Evolutionary conservation across 2,113 vertebrate genomes (phyloP).

Genomic region (Equus przewalskii): DNA sequence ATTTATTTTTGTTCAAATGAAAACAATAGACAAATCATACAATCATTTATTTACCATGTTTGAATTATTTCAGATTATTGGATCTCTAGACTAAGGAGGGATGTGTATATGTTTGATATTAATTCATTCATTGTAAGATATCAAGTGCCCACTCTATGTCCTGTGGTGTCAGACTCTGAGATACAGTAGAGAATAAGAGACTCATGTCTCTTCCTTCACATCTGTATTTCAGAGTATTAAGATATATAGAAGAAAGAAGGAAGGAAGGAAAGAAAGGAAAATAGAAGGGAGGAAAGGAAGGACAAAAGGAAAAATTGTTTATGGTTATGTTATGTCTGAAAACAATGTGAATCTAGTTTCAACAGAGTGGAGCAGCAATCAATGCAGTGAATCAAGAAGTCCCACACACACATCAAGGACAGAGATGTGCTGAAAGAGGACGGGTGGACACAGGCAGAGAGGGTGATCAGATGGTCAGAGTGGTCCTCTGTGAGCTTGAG

Average conservation of each 20-base stretch:
- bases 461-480: background rate
- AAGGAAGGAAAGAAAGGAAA: no score
- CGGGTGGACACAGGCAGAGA: background rate
- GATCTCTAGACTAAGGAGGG: background rate
- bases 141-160: background rate
- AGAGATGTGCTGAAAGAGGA: background rate
- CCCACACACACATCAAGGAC: background rate
- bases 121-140: background rate
- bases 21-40: background rate
- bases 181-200: background rate
- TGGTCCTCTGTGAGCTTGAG: background rate
- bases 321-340: background rate
- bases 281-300: background rate
- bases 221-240: background rate
- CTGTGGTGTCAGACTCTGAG: background rate
- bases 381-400: background rate
- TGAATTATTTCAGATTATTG: conserved; percentile 32
- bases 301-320: background rate
- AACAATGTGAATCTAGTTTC: background rate
- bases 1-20: background rate
- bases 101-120: background rate
- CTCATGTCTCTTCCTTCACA: background rate
- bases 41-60: background rate
- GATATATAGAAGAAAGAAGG: background rate
- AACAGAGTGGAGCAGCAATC: background rate